Evolutionary conservation across 2,113 vertebrate species (phyloP).

Genomic region (Formicarius rufipectus): DNA sequence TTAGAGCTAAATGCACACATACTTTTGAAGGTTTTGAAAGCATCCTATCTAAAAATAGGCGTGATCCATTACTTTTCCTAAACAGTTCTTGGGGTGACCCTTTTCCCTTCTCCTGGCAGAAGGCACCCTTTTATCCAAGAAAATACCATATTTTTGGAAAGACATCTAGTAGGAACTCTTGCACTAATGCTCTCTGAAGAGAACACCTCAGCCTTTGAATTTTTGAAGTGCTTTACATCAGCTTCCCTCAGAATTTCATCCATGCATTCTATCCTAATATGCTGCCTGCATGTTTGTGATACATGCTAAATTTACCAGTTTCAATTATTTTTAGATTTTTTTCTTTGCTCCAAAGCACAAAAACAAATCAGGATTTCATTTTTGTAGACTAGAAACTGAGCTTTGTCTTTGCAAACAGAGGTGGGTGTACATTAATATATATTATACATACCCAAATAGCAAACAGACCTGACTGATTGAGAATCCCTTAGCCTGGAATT

Average conservation of each 20-base stretch:
- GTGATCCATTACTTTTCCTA: background rate
- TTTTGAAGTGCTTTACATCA: background rate
- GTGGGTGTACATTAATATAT: fast-evolving
- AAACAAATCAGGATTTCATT: background rate
- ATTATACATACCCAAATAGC: background rate
- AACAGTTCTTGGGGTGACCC: background rate
- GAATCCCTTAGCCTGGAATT: background rate
- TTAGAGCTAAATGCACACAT: background rate
- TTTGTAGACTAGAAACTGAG: background rate
- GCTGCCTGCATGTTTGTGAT: background rate
- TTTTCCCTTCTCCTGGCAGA: background rate
- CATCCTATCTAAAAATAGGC: background rate
- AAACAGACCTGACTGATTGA: background rate
- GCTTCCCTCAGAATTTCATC: background rate
- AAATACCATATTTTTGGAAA: background rate
- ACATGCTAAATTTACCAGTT: background rate
- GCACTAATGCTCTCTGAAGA: background rate
- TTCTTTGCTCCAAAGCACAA: background rate
- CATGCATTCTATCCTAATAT: background rate
- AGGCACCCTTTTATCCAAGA: background rate
- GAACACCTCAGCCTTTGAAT: background rate
- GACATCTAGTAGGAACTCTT: background rate
- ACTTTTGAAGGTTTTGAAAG: background rate
- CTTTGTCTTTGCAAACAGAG: background rate
- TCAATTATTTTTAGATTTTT: background rate